These are phyloP conservation scores for Otolemur crassicaudatus DNA, from an alignment of 2,797 vertebrate species.

Conservation along the genomic window DNA sequence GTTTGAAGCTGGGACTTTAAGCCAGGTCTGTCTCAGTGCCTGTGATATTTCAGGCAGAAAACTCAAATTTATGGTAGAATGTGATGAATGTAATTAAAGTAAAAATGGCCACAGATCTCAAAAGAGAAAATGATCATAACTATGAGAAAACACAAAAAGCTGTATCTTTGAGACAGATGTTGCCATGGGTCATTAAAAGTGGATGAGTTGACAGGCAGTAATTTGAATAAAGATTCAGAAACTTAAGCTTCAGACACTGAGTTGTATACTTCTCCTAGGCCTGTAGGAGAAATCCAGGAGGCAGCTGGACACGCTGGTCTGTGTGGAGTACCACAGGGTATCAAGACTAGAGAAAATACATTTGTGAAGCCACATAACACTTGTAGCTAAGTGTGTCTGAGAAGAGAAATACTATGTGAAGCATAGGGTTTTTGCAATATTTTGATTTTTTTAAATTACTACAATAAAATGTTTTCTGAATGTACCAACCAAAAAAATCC, in stretches of 20 bases:
- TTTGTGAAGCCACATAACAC: background rate
- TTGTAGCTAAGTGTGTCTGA: background rate
- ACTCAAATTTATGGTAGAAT: background rate
- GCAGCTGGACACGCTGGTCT: background rate
- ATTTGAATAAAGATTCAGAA: conserved; percentile 12
- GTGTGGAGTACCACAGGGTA: background rate
- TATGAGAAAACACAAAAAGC: background rate
- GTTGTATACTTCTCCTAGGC: background rate
- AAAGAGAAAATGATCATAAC: background rate
- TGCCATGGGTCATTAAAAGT: background rate
- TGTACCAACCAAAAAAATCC: background rate
- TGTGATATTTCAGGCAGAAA: background rate
- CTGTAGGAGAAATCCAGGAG: background rate
- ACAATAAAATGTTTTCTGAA: background rate
- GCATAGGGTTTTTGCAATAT: background rate
- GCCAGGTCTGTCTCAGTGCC: background rate
- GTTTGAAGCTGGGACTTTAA: background rate
- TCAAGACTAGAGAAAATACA: background rate
- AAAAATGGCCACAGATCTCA: background rate
- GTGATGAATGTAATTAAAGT: background rate
- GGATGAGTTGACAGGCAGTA: background rate
- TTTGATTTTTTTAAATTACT: background rate
- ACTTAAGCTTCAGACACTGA: background rate
- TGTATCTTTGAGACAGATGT: background rate
- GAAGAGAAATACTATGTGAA: background rate